Evolutionary conservation across 2,888 invertebrate genomes (phyloP).

Genomic region (Trissoscelio sp.): DNA sequence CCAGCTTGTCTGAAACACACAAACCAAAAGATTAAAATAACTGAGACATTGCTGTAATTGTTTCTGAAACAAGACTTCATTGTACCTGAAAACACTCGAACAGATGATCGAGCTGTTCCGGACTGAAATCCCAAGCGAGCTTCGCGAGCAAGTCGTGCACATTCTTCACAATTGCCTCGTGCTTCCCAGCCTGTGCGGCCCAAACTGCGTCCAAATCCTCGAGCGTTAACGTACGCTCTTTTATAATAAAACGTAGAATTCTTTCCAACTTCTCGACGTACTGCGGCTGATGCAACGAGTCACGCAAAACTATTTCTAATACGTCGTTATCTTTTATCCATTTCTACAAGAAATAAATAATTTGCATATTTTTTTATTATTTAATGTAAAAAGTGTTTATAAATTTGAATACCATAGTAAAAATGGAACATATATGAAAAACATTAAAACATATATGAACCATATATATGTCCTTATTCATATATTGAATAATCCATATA

Average conservation of each 20-base stretch:
- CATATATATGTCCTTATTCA: too few relatives aligned
- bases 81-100: conserved; percentile 97
- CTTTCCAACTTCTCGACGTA: conserved; percentile 99
- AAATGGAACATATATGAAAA: too few relatives aligned
- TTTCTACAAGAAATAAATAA: conserved; percentile 84
- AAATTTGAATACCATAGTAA: too few relatives aligned
- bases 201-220: conserved; percentile 97
- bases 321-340: conserved; percentile 99
- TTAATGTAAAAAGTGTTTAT: too few relatives aligned
- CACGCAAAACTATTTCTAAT: conserved; percentile 96
- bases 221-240: conserved; percentile 93
- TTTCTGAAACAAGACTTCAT: too few relatives aligned
- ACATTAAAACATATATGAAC: too few relatives aligned
- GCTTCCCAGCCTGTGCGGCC: conserved; percentile 98
- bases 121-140: conserved; percentile 98
- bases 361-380: conserved; percentile 3
- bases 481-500: too few relatives aligned
- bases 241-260: conserved; percentile 98
- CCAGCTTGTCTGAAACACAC: conserved; percentile 91
- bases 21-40: conserved; percentile 48
- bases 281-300: conserved; percentile 98
- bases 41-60: conserved; percentile 19
- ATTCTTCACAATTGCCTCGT: conserved; percentile 99
- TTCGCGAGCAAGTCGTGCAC: conserved; percentile 98
- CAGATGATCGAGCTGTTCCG: conserved; percentile 97